Evolutionary conservation across 2,113 vertebrate genomes (phyloP).

Genomic region (Saccopteryx bilineata): DNA sequence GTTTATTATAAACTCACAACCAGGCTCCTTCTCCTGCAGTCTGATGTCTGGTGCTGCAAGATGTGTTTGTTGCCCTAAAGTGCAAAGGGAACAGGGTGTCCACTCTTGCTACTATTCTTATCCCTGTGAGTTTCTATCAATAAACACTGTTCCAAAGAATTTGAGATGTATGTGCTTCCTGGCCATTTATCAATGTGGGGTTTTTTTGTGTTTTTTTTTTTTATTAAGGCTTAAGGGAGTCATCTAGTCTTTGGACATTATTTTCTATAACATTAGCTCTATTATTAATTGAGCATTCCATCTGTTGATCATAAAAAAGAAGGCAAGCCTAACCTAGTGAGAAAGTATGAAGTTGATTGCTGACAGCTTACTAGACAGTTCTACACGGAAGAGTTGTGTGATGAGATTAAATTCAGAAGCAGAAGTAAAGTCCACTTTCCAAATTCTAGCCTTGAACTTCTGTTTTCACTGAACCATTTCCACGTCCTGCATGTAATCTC

Average conservation of each 20-base stretch:
- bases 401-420: conserved; percentile 50
- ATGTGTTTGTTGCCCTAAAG: not conserved
- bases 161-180: not conserved
- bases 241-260: not conserved
- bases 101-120: not conserved
- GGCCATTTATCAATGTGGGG: not conserved
- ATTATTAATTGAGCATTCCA: conserved; percentile 3
- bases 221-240: not conserved
- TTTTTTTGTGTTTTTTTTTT: not conserved
- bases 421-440: conserved; percentile 54
- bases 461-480: conserved; percentile 23
- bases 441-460: conserved; percentile 27
- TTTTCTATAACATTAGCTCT: conserved; percentile 5
- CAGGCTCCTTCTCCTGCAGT: not conserved
- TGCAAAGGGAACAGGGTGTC: not conserved
- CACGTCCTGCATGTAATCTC: conserved; percentile 5
- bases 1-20: not conserved
- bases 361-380: conserved; percentile 12
- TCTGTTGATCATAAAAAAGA: not conserved
- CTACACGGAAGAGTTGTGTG: conserved; percentile 13
- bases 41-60: not conserved
- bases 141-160: not conserved
- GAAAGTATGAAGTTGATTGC: not conserved
- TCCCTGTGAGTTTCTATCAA: not conserved
- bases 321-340: not conserved